Evolutionary conservation across 2,888 invertebrate species (phyloP), one percentile per base, ranked within the genome.

Genomic region (Lissonota sp.): DNA sequence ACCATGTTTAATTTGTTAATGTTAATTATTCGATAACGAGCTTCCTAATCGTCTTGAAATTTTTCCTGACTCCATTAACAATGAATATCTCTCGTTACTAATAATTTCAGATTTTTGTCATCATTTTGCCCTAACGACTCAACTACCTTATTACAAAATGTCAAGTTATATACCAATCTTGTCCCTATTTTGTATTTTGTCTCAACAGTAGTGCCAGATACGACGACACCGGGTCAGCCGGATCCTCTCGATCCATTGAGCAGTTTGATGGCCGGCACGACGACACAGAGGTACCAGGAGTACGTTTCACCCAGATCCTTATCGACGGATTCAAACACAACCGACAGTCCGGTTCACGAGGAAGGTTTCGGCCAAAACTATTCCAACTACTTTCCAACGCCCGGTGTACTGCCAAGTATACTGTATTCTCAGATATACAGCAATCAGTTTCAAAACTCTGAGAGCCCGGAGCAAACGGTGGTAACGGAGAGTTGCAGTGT

Each of bases 381-480:
- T 40, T 95, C 95, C 90, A 96, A 96, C 88, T 94, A 95, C 5
- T 94, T 96, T 26, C 93, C 95, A 84, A 94, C 95, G 92, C 92
- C 94, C 8, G 95, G 95, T 0, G 97, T 97, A 4, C 93, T 97
- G 46, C 97, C 97, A 1, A 97, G 97, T 87, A 93, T 97, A 83
- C 93, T 97, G 3, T 97, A 97, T 92, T 97, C 97, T 6, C 97
- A 97, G 90, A 92, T 97, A 16, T 97, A 97, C 87, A 96, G 97
- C 4, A 92, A 92, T 83, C 92, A 92, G 82, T 92, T 92, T 80
- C 91, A 91, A 79, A 92, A 89, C 81, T 88, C 90, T 4, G 92
- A 92, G 76, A 90, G 88, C 70, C 85, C 90, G n/a, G 91, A 92
- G 57, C 91, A 92, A 75, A 89, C 91, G 53, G 89, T 90, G 14